A percentile compares a stretch with the other conserved stretches of the same genome.
Evolutionary conservation across 2,888 invertebrate species (phyloP).

Genomic region (Agrochola lychnidis): DNA sequence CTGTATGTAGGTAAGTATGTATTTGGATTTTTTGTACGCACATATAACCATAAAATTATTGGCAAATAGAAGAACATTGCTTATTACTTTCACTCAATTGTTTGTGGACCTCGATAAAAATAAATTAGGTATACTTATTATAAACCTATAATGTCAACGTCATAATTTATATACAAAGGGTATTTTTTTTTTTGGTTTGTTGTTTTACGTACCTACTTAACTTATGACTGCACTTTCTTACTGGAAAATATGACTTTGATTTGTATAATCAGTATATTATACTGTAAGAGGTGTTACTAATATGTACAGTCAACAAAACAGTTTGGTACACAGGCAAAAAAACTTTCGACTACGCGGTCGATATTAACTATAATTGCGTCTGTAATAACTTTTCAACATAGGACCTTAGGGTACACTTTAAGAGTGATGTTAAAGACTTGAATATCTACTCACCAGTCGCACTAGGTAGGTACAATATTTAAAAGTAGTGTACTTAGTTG

Average conservation of each 20-base stretch:
- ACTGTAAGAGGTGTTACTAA: not conserved
- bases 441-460: not conserved
- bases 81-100: not conserved
- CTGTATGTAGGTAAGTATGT: too few species aligned
- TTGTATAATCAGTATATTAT: constrained; percentile 6
- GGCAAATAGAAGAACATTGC: not conserved
- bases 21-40: not conserved
- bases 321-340: not conserved
- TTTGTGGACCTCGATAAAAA: not conserved
- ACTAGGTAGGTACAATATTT: not conserved
- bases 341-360: not conserved
- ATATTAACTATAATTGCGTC: not conserved
- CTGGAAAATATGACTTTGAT: not conserved
- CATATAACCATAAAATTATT: not conserved
- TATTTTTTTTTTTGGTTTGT: not conserved
- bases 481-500: not conserved
- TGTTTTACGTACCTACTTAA: not conserved
- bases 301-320: constrained; percentile 10
- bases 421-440: not conserved
- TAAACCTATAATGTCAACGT: not conserved
- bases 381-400: not conserved
- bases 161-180: not conserved
- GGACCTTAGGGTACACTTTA: not conserved
- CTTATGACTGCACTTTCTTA: not conserved
- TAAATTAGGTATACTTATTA: not conserved